These are phyloP conservation scores for Drosophila lutescens DNA, from an alignment of 2,888 invertebrate species.

Conservation along the genomic window DNA sequence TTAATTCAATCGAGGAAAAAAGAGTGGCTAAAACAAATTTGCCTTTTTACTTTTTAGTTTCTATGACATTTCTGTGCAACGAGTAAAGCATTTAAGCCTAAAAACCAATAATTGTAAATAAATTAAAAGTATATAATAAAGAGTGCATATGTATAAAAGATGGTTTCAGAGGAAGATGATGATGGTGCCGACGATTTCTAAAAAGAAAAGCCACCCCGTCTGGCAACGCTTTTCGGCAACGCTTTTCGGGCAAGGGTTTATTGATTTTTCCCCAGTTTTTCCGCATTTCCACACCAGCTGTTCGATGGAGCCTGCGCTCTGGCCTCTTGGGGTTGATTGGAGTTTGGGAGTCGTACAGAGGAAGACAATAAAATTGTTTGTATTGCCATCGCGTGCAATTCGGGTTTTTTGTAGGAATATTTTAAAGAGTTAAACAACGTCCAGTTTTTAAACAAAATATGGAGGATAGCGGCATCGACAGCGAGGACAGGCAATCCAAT, in stretches of 20 bases:
- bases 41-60: conserved; percentile 69
- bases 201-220: conserved; percentile 10
- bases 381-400: conserved; percentile 57
- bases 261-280: conserved; percentile 63
- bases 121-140: conserved; percentile 71
- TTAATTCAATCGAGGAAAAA: conserved; percentile 67
- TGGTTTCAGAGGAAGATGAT: not conserved
- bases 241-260: conserved; percentile 50
- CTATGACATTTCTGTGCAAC: conserved; percentile 69
- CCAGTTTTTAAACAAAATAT: conserved; percentile 43
- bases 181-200: not conserved
- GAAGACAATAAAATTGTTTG: conserved; percentile 64
- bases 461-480: conserved; percentile 84
- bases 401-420: conserved; percentile 6
- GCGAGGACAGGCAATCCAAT: conserved; percentile 82
- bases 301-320: conserved; percentile 65
- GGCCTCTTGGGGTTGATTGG: conserved; percentile 59
- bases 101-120: conserved; percentile 76
- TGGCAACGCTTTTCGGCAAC: conserved; percentile 57
- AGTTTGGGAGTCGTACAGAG: conserved; percentile 56
- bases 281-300: conserved; percentile 52
- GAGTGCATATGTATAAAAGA: conserved; percentile 67
- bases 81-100: conserved; percentile 70
- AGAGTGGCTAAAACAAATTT: conserved; percentile 70
- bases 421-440: conserved; percentile 7